Evolutionary conservation across 1,140 invertebrate species (phyloP).

Genomic region (Mesaphorura yosii): DNA sequence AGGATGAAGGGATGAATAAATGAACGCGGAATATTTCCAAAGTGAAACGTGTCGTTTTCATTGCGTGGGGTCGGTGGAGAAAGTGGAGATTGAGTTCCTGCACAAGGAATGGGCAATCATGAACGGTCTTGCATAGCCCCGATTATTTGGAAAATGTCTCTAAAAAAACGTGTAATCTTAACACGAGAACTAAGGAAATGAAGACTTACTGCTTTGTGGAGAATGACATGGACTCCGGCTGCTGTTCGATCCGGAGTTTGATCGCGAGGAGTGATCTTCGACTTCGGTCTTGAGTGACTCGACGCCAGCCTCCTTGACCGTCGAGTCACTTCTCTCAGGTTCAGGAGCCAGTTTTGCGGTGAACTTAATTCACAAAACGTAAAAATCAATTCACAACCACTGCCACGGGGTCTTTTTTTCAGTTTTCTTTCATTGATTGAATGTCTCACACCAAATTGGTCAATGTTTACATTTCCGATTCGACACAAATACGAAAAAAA

Average conservation of each 20-base stretch:
- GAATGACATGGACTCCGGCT: conserved; percentile 23
- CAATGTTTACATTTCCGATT: too few species aligned
- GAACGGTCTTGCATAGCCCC: too few species aligned
- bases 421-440: too few species aligned
- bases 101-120: too few species aligned
- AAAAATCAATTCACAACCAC: too few species aligned
- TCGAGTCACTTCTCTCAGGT: conserved; percentile 25
- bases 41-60: conserved; percentile 13
- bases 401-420: too few species aligned
- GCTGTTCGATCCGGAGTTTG: conserved; percentile 16
- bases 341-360: conserved; percentile 28
- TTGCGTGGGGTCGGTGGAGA: too few species aligned
- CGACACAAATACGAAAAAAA: too few species aligned
- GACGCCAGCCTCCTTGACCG: conserved; percentile 25
- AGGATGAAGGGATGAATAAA: conserved; percentile 28
- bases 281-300: conserved; percentile 21
- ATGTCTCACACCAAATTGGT: too few species aligned
- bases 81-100: conserved; percentile 23
- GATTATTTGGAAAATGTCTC: neutral
- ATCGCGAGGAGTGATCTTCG: conserved; percentile 12
- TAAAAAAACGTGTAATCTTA: neutral
- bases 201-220: conserved; percentile 24
- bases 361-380: too few species aligned
- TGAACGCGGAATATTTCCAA: conserved; percentile 16
- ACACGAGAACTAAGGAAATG: neutral